Evolutionary conservation across 1,140 invertebrate genomes (phyloP).

Genomic region (Drosophila ohnishii): DNA sequence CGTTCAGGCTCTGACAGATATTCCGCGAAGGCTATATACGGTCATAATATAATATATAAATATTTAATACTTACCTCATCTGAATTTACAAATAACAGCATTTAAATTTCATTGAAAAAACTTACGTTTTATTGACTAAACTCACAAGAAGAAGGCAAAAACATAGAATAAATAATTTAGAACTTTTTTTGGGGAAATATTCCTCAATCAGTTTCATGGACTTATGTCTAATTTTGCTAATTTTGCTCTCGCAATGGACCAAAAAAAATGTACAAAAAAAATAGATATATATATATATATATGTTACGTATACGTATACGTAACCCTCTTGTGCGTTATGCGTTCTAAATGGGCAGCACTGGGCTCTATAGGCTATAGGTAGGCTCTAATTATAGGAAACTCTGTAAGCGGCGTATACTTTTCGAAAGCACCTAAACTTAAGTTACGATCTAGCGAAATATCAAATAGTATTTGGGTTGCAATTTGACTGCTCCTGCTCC

Average conservation of each 20-base stretch:
- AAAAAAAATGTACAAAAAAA: conserved; percentile 32
- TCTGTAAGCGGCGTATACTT: conserved; percentile 80
- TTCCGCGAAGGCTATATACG: conserved; percentile 3
- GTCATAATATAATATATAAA: background rate
- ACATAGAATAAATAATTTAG: conserved; percentile 74
- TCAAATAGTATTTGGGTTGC: conserved; percentile 81
- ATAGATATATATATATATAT: background rate
- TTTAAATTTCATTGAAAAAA: conserved; percentile 50
- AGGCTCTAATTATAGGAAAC: conserved; percentile 74
- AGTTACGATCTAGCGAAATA: conserved; percentile 73
- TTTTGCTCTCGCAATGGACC: conserved; percentile 54
- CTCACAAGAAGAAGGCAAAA: conserved; percentile 71
- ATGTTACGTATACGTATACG: conserved; percentile 2
- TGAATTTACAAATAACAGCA: no score
- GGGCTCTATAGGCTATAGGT: conserved; percentile 23
- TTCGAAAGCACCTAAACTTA: conserved; percentile 80
- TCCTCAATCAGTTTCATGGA: conserved; percentile 23
- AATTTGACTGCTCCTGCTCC: conserved; percentile 49
- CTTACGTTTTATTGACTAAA: conserved; percentile 78
- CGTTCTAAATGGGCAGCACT: conserved; percentile 34
- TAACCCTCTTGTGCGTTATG: conserved; percentile 31
- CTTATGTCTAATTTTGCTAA: conserved; percentile 70
- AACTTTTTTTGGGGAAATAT: conserved; percentile 42
- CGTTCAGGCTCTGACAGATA: conserved; percentile 15
- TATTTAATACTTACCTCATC: background rate